phyloP scores from a whole-genome alignment of 2,113 vertebrate genomes.

The Embiotoca jacksoni region DNA sequence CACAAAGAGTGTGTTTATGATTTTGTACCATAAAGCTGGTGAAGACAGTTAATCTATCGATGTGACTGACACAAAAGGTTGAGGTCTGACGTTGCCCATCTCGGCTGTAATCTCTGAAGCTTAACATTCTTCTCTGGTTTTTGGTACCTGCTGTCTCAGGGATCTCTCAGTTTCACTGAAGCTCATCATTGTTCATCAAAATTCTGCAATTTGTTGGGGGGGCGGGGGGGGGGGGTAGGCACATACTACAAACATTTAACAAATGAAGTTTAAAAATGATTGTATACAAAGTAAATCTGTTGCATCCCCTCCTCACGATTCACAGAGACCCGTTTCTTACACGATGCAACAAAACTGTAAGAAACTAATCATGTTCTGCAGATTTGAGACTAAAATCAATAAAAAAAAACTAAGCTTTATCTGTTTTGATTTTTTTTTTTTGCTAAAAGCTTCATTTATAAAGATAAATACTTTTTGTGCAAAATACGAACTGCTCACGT shows the following conservation, averaged over 20 bases:
- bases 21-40: slow-evolving; percentile 59
- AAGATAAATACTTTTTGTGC: slow-evolving; percentile 71
- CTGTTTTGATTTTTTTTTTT: slow-evolving; percentile 16
- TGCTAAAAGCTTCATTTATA: slow-evolving; percentile 42
- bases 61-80: slow-evolving; percentile 41
- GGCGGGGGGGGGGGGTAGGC: slow-evolving; percentile 26
- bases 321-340: slow-evolving; percentile 31
- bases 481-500: slow-evolving; percentile 66
- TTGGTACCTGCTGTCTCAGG: slow-evolving; percentile 47
- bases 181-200: slow-evolving; percentile 22
- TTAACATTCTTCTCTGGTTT: slow-evolving; percentile 24
- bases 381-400: slow-evolving; percentile 47
- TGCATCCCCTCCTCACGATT: slow-evolving; percentile 32
- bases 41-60: slow-evolving; percentile 27
- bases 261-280: slow-evolving; percentile 15
- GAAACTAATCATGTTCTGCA: slow-evolving; percentile 32
- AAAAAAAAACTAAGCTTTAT: slow-evolving; percentile 9
- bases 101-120: slow-evolving; percentile 48
- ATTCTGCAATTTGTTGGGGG: slow-evolving; percentile 4
- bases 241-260: slow-evolving; percentile 56
- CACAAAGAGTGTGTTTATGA: slow-evolving; percentile 11
- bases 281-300: slow-evolving; percentile 41
- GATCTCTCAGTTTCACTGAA: slow-evolving; percentile 44
- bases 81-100: slow-evolving; percentile 56
- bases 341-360: slow-evolving; percentile 26